A percentile compares a stretch with the other conserved stretches of the same genome.
phyloP scores from a whole-genome alignment of 2,797 vertebrate species.

The Podarcis siculus region DNA sequence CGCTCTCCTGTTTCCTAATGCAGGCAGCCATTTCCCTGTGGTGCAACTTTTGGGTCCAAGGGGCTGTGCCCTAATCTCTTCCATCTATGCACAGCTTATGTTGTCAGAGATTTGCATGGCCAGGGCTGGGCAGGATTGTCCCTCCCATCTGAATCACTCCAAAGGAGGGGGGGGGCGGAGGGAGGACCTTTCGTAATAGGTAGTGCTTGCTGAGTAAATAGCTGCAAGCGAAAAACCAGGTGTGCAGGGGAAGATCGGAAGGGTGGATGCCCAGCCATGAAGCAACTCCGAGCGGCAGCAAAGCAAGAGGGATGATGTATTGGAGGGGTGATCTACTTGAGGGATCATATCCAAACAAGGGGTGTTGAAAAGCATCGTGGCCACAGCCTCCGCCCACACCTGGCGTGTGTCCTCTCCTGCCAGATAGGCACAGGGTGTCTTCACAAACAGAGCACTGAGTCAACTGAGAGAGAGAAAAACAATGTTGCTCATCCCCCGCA shows the following conservation, averaged over 20 bases:
- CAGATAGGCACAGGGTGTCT: neutral
- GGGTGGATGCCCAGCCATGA: neutral
- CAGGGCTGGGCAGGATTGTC: neutral
- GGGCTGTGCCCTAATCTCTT: neutral
- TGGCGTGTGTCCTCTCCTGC: neutral
- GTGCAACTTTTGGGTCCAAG: neutral
- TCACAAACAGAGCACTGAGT: neutral
- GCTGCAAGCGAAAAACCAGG: neutral
- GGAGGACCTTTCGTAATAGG: constrained; percentile 4
- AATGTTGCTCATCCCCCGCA: neutral
- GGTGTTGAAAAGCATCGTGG: neutral
- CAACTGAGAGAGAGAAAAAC: neutral
- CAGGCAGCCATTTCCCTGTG: neutral
- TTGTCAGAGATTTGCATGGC: constrained; percentile 16
- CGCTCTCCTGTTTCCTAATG: neutral
- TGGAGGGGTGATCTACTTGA: neutral
- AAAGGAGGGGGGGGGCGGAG: neutral
- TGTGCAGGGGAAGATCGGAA: neutral
- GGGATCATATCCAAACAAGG: neutral
- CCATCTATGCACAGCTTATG: neutral
- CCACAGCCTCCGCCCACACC: neutral
- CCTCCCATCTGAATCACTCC: constrained; percentile 17
- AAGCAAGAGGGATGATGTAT: neutral
- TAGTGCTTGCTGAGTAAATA: constrained; percentile 1
- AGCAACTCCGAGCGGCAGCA: neutral